Evolutionary conservation across 2,113 vertebrate species (phyloP), one percentile per base, ranked within the genome.

Genomic region (Corythaixoides concolor): DNA sequence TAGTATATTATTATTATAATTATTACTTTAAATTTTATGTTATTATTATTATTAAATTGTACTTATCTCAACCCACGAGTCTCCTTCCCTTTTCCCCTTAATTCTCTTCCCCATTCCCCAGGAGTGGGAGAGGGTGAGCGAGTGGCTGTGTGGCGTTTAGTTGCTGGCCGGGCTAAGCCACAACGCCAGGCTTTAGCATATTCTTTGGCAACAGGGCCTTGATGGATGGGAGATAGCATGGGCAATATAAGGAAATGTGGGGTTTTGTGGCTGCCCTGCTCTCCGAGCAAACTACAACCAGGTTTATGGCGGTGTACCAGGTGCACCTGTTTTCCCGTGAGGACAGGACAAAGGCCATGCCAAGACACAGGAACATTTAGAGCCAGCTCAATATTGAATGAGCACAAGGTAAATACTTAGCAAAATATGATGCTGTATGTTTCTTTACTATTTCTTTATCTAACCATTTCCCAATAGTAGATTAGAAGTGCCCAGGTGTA

Each of bases 221-320:
- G 19, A 15, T 5, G 58, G 47, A 43, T 28, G 37, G 22, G 33
- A 84, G 45, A 8, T 73, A 18, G 45, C 4, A 0, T 2, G 8
- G 41, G 10, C 15, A 59, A 7, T 26, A 11, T 12, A 37, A 63
- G 7, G n/a, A 74, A 81, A 59, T 0, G 1, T 2, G 4, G 12
- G 45, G 8, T 14, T 62, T 4, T 6, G 4, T 1, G 3, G 35
- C 4, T 1, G 0, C 27, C 19, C 26, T 2, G 0, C 39, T 64
- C 45, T 39, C 68, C 2, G 8, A 68, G 35, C 11, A 72, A 68
- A 60, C n/a, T 16, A 10, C 8, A 55, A 20, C 13, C 30, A 30
- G 22, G 21, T 8, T 84, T 59, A 7, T 22, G 5, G 2, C 56
- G 39, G 27, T 20, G 23, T n/a, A 35, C 13, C 58, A 69, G 35